Percentiles rank a stretch among this genome's conserved stretches.
Conservation (phyloP, 2,113 vertebrate genomes). For the Atherinomorus stipes region DNA sequence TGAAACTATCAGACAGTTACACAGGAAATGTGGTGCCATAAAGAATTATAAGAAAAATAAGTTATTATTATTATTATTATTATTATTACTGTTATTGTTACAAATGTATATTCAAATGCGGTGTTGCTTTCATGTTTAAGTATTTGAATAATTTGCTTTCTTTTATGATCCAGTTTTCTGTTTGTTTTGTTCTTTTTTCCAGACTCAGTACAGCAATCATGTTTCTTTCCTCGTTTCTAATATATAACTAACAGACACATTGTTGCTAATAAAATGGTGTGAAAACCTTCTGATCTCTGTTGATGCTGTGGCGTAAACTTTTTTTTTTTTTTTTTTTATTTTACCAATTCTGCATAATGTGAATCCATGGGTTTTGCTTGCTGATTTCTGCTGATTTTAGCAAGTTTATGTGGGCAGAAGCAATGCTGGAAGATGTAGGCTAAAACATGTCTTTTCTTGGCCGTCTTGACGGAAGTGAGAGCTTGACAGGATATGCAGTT, state of each 20-base stretch:
- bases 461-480: neutral
- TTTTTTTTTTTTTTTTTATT: neutral
- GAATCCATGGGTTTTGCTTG: neutral
- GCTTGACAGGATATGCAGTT: neutral
- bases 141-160: slow-evolving; percentile 73
- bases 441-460: neutral
- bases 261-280: slow-evolving; percentile 85
- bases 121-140: slow-evolving; percentile 78
- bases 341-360: neutral
- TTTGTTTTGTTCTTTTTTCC: slow-evolving; percentile 57
- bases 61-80: slow-evolving; percentile 63
- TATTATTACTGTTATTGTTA: slow-evolving; percentile 64
- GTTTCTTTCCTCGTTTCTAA: slow-evolving; percentile 80
- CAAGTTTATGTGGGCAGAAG: neutral
- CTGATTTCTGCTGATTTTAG: neutral
- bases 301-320: neutral
- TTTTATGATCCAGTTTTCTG: slow-evolving; percentile 66
- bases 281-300: slow-evolving; percentile 56
- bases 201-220: slow-evolving; percentile 76
- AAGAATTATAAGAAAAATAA: slow-evolving; percentile 59
- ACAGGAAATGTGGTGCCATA: slow-evolving; percentile 78
- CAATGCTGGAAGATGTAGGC: neutral
- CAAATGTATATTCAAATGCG: slow-evolving; percentile 73
- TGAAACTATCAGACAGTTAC: slow-evolving; percentile 61
- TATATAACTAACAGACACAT: slow-evolving; percentile 81